Conservation (phyloP, 2,888 invertebrate genomes). For the Leptinotarsa tumamoca region DNA sequence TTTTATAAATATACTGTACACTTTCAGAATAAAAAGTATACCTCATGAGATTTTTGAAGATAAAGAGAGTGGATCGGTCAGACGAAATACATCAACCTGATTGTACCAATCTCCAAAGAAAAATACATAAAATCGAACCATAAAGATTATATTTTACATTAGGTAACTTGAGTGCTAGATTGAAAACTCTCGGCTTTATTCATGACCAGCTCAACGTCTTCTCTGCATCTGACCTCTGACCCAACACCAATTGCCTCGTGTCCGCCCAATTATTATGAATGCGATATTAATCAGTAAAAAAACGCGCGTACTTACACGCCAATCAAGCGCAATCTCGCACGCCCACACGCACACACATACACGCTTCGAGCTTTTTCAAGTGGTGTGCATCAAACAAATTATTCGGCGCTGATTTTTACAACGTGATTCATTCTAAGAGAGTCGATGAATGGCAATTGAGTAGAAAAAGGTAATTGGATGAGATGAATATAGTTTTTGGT, state of each 20-base stretch:
- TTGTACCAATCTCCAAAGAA: too few species aligned
- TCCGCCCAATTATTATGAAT: slow-evolving; percentile 27
- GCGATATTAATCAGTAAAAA: slow-evolving; percentile 25
- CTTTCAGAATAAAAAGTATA: too few species aligned
- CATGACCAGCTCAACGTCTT: slow-evolving; percentile 19
- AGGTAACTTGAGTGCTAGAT: too few species aligned
- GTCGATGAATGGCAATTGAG: not conserved
- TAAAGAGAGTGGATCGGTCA: too few species aligned
- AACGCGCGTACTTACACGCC: slow-evolving; percentile 26
- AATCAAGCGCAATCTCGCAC: slow-evolving; percentile 27
- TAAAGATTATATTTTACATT: too few species aligned
- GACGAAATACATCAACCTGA: too few species aligned
- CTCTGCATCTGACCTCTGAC: slow-evolving; percentile 20
- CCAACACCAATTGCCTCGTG: slow-evolving; percentile 12
- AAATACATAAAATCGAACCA: too few species aligned
- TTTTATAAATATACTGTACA: too few species aligned
- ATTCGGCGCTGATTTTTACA: slow-evolving; percentile 8
- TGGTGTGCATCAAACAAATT: slow-evolving; percentile 6
- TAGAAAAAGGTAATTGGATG: not conserved
- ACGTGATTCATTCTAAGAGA: not conserved
- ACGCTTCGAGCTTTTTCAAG: slow-evolving; percentile 2
- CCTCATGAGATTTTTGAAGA: too few species aligned
- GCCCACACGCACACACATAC: slow-evolving; percentile 11
- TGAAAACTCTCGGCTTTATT: not conserved
- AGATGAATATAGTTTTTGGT: not conserved